Conservation (phyloP, 2,113 vertebrate genomes). For the Cariama cristata region DNA sequence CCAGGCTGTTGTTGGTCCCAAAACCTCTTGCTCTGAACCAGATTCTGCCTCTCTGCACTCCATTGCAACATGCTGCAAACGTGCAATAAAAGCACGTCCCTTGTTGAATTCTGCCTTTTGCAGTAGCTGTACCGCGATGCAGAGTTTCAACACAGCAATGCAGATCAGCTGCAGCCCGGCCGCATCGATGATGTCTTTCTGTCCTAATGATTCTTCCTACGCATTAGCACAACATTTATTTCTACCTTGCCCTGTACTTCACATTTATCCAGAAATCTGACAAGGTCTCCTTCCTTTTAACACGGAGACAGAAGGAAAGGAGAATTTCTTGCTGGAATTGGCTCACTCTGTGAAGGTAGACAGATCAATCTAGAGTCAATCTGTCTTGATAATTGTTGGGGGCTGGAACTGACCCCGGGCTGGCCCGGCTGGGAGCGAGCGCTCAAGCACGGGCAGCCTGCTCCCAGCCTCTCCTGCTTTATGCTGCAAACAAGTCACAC, state of each 20-base stretch:
- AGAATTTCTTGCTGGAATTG: constrained; percentile 11
- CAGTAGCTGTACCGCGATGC: background rate
- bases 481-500: background rate
- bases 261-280: constrained; percentile 26
- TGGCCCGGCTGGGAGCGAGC: fast-evolving
- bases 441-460: background rate
- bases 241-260: constrained; percentile 7
- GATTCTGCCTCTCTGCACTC: background rate
- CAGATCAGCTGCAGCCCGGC: background rate
- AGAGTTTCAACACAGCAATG: background rate
- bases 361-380: constrained; percentile 34
- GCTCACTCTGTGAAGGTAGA: background rate
- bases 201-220: background rate
- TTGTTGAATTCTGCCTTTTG: background rate
- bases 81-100: background rate
- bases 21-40: background rate
- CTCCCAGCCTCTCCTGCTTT: background rate
- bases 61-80: background rate
- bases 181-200: background rate
- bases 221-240: constrained; percentile 2
- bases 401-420: background rate
- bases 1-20: background rate
- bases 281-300: constrained; percentile 30
- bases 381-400: constrained; percentile 12
- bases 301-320: background rate